Evolutionary conservation across 2,797 vertebrate genomes (phyloP).

Genomic region (Euphonia xanthogaster): DNA sequence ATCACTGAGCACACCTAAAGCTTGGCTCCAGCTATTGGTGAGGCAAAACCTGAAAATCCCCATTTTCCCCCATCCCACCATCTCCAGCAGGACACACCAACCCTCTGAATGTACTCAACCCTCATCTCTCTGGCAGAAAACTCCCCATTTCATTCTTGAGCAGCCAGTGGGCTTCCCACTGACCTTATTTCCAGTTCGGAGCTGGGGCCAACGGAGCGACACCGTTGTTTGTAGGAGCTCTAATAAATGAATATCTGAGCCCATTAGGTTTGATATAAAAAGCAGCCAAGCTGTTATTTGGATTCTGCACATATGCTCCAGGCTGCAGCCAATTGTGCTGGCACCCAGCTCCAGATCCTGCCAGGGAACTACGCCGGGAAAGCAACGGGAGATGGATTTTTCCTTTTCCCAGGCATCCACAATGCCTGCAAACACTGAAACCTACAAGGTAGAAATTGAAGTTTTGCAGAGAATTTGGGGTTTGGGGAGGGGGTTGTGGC

Average conservation of each 20-base stretch:
- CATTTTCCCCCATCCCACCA: not conserved
- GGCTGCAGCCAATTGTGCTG: conserved; percentile 52
- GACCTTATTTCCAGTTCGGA: conserved; percentile 11
- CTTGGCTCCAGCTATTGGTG: accelerated
- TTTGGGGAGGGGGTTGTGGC: not conserved
- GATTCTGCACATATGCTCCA: conserved; percentile 44
- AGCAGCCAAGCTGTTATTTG: conserved; percentile 59
- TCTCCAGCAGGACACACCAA: not conserved
- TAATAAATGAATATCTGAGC: conserved; percentile 29
- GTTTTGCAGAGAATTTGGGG: not conserved
- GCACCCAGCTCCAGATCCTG: not conserved
- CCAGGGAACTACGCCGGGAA: not conserved
- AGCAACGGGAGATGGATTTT: not conserved
- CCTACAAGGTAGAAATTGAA: accelerated
- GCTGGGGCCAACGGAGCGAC: not conserved
- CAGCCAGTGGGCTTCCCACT: conserved; percentile 41
- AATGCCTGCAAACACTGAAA: not conserved
- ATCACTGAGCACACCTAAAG: not conserved
- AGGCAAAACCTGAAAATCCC: not conserved
- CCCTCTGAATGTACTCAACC: not conserved
- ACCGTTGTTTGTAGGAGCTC: not conserved
- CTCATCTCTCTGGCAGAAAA: not conserved
- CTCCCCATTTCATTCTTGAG: not conserved
- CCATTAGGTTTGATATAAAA: conserved; percentile 54
- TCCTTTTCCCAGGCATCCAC: not conserved